phyloP scores from a whole-genome alignment of 1,140 invertebrate genomes.

The Magallana angulata region DNA sequence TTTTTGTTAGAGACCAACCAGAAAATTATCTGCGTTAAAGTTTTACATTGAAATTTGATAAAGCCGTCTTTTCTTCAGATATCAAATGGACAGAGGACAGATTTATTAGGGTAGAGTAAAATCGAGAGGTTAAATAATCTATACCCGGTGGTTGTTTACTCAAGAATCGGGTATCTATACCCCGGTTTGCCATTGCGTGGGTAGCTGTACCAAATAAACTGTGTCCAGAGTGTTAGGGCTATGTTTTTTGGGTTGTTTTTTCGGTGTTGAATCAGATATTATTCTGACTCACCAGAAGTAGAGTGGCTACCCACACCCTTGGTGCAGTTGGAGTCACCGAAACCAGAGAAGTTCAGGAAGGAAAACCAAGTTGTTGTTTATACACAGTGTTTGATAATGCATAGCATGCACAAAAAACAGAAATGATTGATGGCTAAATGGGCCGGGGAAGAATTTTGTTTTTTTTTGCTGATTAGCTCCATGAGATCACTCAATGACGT shows the following conservation, averaged over 20 bases:
- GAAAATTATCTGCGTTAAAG: slow-evolving; percentile 1
- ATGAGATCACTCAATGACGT: too few species aligned
- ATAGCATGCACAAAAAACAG: too few species aligned
- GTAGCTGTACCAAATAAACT: not conserved
- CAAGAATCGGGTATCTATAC: not conserved
- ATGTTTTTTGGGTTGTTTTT: not conserved
- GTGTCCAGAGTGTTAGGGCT: not conserved
- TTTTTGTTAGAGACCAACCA: not conserved
- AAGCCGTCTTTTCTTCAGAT: not conserved
- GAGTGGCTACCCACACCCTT: not conserved
- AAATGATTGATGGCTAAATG: too few species aligned
- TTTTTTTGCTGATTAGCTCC: too few species aligned
- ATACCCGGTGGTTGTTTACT: not conserved
- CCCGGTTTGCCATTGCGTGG: not conserved
- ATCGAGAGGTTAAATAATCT: not conserved
- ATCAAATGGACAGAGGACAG: not conserved
- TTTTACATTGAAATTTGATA: slow-evolving; percentile 13
- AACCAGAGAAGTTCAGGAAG: not conserved
- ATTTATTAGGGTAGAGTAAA: not conserved
- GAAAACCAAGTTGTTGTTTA: too few species aligned
- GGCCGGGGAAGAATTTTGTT: too few species aligned
- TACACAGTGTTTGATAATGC: too few species aligned
- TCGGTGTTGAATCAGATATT: not conserved
- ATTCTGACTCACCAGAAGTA: not conserved
- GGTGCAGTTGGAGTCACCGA: not conserved